Base-by-base conservation (phyloP, 2,113 vertebrate species). In the Myotis davidii region DNA sequence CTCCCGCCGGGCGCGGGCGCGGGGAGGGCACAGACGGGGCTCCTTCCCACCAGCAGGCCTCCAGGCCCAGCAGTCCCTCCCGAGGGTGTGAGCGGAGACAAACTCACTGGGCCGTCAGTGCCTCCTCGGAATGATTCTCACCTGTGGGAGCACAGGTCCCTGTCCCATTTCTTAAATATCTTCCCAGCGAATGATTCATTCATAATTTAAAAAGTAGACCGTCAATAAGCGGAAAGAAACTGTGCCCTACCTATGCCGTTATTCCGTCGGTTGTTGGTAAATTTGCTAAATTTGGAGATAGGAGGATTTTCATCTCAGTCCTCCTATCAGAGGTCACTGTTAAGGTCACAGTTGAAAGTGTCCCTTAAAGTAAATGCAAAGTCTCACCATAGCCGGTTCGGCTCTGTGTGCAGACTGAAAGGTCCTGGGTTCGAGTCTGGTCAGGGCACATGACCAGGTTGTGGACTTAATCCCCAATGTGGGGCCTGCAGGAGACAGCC, bases 1-100 rank as follows among this genome's bases (percentile, higher is more conserved):
- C 20, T 11, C 4, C 14, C 48, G 21, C 6, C 6, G 79, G 17
- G 5, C 1, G 0, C 0, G 29, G 20, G 2, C 54, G 17, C 50
- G 45, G 25, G 13, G 10, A 11, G 25, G 37, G 29, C 11, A 52
- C n/a, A 48, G 1, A 23, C 5, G 3, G 54, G 13, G 42, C 20
- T 23, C 77, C 56, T 25, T 23, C 77, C 56, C 0, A 7, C 5
- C 50, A 6, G 8, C 25, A 32, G 73, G 39, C 52, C 54, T 14
- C 77, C 29, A 3, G 14, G 37, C 70, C 48, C 7, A 4, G 12
- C 32, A 27, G 42, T 20, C 23, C 8, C 64, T 50, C 32, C 48
- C 0, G 0, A 0, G 25, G 25, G 9, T 34, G 25, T 48, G 1
- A 45, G 37, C 77, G 54, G 32, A 14, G 9, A 42, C 42, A 25